phyloP scores from a whole-genome alignment of 92 coral and sea anemone genomes.

The Meandrina meandrites region DNA sequence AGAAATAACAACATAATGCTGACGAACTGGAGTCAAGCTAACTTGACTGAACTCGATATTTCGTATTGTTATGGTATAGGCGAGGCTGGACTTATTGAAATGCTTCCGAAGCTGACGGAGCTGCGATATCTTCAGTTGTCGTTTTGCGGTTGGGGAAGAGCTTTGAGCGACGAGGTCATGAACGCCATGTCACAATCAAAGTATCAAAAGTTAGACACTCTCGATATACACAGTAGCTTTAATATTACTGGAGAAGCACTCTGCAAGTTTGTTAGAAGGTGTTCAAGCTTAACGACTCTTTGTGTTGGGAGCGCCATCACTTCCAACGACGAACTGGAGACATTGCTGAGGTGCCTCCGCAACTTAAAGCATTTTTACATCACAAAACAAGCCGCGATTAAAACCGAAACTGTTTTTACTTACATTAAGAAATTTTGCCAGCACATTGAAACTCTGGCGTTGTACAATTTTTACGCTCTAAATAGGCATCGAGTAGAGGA shows the following conservation, averaged over 20 bases:
- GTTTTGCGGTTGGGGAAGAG: slow-evolving; percentile 87
- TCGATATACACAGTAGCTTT: slow-evolving; percentile 82
- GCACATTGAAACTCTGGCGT: slow-evolving; percentile 64
- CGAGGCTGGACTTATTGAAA: slow-evolving; percentile 54
- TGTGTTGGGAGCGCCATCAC: slow-evolving; percentile 76
- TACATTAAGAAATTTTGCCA: slow-evolving; percentile 56
- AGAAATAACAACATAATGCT: slow-evolving; percentile 55
- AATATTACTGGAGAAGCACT: slow-evolving; percentile 67
- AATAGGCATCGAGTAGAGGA: slow-evolving; percentile 65
- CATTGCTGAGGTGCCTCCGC: slow-evolving; percentile 53
- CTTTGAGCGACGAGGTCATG: slow-evolving; percentile 67
- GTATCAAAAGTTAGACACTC: slow-evolving; percentile 46
- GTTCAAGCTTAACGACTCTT: slow-evolving; percentile 57
- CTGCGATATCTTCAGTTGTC: slow-evolving; percentile 74
- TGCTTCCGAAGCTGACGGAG: slow-evolving; percentile 61
- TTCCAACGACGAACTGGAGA: slow-evolving; percentile 68
- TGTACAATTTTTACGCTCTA: slow-evolving; percentile 77
- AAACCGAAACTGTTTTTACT: slow-evolving; percentile 67
- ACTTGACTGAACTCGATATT: slow-evolving; percentile 72
- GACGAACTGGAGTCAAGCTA: slow-evolving; percentile 65
- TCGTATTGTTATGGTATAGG: slow-evolving; percentile 80
- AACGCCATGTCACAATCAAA: slow-evolving; percentile 54
- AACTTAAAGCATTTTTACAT: slow-evolving; percentile 68
- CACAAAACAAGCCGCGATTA: slow-evolving; percentile 74
- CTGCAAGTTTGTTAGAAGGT: slow-evolving; percentile 54